These are phyloP conservation scores for Mellivora capensis DNA, from an alignment of 2,113 vertebrate genomes.

Conservation along the genomic window DNA sequence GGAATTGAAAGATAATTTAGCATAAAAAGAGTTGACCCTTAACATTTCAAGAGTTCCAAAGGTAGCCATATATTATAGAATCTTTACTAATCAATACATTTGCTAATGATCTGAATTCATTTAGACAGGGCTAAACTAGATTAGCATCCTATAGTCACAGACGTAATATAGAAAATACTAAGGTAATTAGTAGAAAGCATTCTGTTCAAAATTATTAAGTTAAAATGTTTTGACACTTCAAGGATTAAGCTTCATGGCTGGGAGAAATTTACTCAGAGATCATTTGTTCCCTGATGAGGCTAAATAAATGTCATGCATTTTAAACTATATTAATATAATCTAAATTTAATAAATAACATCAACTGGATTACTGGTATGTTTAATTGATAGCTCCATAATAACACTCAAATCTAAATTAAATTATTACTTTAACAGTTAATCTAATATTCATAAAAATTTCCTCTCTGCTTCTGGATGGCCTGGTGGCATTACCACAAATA, in stretches of 20 bases:
- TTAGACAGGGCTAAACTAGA: background rate
- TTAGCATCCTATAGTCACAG: background rate
- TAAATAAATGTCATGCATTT: slow-evolving; percentile 5
- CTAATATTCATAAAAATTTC: slow-evolving; percentile 6
- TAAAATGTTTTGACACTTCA: background rate
- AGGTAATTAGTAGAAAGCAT: background rate
- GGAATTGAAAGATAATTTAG: background rate
- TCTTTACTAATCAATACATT: background rate
- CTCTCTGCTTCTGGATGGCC: background rate
- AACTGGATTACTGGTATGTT: background rate
- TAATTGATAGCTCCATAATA: slow-evolving; percentile 6
- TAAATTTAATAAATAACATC: slow-evolving; percentile 39
- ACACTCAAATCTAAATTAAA: slow-evolving; percentile 20
- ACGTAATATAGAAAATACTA: background rate
- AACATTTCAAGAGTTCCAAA: background rate
- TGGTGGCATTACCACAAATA: background rate
- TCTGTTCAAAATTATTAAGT: background rate
- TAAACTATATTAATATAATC: background rate
- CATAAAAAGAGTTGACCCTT: background rate
- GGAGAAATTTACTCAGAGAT: background rate
- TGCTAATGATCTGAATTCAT: background rate
- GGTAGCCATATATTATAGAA: background rate
- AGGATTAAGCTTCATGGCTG: background rate
- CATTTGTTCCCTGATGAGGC: background rate
- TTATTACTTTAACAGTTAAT: background rate